phyloP scores from a whole-genome alignment of 2,797 vertebrate species.

The Coregonus ussuriensis region DNA sequence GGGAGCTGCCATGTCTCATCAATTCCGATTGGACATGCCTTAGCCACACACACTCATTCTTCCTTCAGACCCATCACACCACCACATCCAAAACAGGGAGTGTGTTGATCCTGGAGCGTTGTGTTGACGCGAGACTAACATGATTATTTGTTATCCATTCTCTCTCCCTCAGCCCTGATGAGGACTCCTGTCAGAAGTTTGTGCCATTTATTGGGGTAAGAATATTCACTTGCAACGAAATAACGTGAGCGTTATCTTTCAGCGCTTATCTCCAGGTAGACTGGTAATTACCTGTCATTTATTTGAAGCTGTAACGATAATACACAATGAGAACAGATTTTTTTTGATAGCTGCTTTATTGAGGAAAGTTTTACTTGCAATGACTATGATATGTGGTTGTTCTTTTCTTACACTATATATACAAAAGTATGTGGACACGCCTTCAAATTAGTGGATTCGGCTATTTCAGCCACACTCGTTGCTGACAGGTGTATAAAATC shows the following conservation, averaged over 20 bases:
- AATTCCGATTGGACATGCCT: constrained; percentile 48
- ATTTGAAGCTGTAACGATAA: too few relatives aligned
- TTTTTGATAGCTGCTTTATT: too few relatives aligned
- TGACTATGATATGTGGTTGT: too few relatives aligned
- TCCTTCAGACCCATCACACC: constrained; percentile 61
- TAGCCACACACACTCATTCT: not conserved
- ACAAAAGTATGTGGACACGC: too few relatives aligned
- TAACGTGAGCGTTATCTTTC: not conserved
- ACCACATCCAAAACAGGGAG: constrained; percentile 39
- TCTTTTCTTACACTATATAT: too few relatives aligned
- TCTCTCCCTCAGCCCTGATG: constrained; percentile 79
- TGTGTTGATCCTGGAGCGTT: constrained; percentile 14
- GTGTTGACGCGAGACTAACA: constrained; percentile 17
- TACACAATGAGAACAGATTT: too few relatives aligned
- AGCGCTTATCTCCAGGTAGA: not conserved
- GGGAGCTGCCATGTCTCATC: not conserved
- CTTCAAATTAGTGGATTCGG: too few relatives aligned
- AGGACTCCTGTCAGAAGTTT: constrained; percentile 94
- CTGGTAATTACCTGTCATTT: too few relatives aligned
- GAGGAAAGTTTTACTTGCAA: too few relatives aligned
- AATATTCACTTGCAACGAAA: not conserved
- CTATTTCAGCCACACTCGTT: too few relatives aligned
- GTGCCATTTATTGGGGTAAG: constrained; percentile 92
- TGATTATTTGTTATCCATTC: constrained; percentile 18
- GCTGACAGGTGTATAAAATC: too few relatives aligned